Evolutionary conservation across 23 tunicate genomes (phyloP).

Genomic region (Corella eumyota): DNA sequence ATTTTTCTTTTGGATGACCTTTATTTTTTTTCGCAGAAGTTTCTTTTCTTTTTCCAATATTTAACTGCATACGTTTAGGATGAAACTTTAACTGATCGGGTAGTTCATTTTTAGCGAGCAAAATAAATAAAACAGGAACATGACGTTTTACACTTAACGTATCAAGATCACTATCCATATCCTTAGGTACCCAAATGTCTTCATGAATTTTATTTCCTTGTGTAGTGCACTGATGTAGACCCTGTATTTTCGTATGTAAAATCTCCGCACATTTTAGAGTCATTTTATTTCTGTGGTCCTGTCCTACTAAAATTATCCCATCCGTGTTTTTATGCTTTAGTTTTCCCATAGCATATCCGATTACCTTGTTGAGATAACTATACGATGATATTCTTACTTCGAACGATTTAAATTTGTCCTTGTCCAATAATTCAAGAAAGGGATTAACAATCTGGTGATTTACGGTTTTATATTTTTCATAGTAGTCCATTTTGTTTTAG

Average conservation of each 20-base stretch:
- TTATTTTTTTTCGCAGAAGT: background rate
- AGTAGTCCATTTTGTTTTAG: slow-evolving; percentile 28
- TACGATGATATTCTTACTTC: slow-evolving; percentile 39
- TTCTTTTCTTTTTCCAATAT: background rate
- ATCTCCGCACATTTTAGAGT: slow-evolving; percentile 35
- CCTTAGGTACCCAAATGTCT: slow-evolving; percentile 56
- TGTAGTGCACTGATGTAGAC: slow-evolving; percentile 52
- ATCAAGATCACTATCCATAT: slow-evolving; percentile 21
- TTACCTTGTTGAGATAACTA: slow-evolving; percentile 24
- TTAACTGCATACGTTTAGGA: slow-evolving; percentile 33
- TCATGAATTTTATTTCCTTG: slow-evolving; percentile 27
- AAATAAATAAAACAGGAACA: slow-evolving; percentile 28
- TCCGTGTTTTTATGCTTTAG: slow-evolving; percentile 14
- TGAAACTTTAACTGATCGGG: slow-evolving; percentile 40
- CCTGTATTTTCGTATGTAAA: slow-evolving; percentile 19
- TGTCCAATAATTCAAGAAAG: slow-evolving; percentile 20
- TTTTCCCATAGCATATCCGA: slow-evolving; percentile 43
- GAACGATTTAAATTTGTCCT: background rate
- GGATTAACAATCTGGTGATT: slow-evolving; percentile 35
- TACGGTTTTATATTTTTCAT: slow-evolving; percentile 38
- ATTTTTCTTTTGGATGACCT: too few species aligned
- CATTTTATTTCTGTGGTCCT: slow-evolving; percentile 15
- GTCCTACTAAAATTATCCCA: slow-evolving; percentile 15
- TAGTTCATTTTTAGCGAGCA: slow-evolving; percentile 42
- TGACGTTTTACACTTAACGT: slow-evolving; percentile 37